Evolutionary conservation across 2,797 vertebrate species (phyloP), one percentile per base, ranked within the genome.

Genomic region (Darevskia nairensis): DNA sequence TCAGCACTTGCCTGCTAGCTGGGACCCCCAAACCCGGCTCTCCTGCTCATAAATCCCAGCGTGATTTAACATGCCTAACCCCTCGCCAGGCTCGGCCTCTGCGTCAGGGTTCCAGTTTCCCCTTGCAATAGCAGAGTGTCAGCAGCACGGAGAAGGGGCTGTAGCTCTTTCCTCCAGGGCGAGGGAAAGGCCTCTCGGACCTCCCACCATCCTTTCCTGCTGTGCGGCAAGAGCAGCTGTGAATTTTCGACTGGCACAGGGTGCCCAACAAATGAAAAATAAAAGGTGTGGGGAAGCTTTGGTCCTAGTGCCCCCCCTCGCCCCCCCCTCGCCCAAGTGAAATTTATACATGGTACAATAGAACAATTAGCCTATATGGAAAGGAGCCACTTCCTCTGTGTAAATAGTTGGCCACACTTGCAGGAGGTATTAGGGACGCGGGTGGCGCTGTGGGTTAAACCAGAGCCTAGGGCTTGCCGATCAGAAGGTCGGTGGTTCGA

Each of bases 51-150:
- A 85, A 89, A 91, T 89, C 5, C 6, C 2, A 35, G 35, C 0
- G 0, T 50, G 84, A 93, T 89, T 91, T 88, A 93, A 91, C 0
- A 0, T 0, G 2, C 0, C 23, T 55, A n/a, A 25, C 76, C 84
- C 89, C 84, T 77, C 35, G 50, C 39, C 89, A 84, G 13, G 6
- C 71, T 9, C 27, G 23, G 39, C 15, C 71, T 9, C 27, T 27
- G 39, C 15, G 8, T n/a, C 44, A 23, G 68, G 69, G 23, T 32
- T n/a, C 35, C 59, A 50, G 21, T 55, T 80, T 74, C 32, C 76
- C 64, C 74, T 55, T 10, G 13, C 46, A 66, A 66, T 46, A 44
- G 85, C 85, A 84, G 87, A 84, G 81, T 80, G 39, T 72, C 66
- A 68, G 81, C 32, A 85, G 71, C 1, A 27, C 15, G 55, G 39